A percentile compares a stretch with the other conserved stretches of the same genome.
phyloP scores from a whole-genome alignment of 2,888 invertebrate species.

The Tryphoninae sp. region DNA sequence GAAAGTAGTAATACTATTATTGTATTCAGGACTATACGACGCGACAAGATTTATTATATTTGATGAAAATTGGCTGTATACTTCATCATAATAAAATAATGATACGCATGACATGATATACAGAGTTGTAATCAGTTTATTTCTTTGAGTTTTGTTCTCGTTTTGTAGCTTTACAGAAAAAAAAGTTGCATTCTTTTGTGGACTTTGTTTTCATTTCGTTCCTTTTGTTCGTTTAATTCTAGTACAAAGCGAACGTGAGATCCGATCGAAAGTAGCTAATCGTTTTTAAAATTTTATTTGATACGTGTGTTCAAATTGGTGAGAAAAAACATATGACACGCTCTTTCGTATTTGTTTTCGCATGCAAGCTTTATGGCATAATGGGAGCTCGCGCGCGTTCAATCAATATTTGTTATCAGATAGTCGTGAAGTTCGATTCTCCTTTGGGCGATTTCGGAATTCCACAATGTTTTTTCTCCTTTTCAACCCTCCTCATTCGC shows the following conservation, averaged over 20 bases:
- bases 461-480: slow-evolving; percentile 47
- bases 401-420: slow-evolving; percentile 55
- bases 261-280: slow-evolving; percentile 58
- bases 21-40: slow-evolving; percentile 24
- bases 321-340: slow-evolving; percentile 56
- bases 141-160: slow-evolving; percentile 73
- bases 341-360: slow-evolving; percentile 27
- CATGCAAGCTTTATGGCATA: slow-evolving; percentile 36
- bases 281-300: slow-evolving; percentile 39
- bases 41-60: slow-evolving; percentile 43
- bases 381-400: slow-evolving; percentile 62
- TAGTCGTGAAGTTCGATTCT: slow-evolving; percentile 42
- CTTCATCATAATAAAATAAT: slow-evolving; percentile 54
- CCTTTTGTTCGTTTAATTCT: slow-evolving; percentile 34
- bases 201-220: slow-evolving; percentile 59
- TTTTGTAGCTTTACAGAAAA: slow-evolving; percentile 63
- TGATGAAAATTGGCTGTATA: slow-evolving; percentile 41
- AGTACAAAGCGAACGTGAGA: slow-evolving; percentile 59
- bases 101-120: slow-evolving; percentile 56
- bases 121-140: slow-evolving; percentile 80
- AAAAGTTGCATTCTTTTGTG: slow-evolving; percentile 51
- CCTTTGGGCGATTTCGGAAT: slow-evolving; percentile 24
- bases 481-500: slow-evolving; percentile 29
- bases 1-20: slow-evolving; percentile 42
- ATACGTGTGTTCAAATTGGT: slow-evolving; percentile 34